Percentiles rank a stretch among this genome's conserved stretches.
phyloP scores from a whole-genome alignment of 2,113 vertebrate genomes.

The Fulmarus glacialis region DNA sequence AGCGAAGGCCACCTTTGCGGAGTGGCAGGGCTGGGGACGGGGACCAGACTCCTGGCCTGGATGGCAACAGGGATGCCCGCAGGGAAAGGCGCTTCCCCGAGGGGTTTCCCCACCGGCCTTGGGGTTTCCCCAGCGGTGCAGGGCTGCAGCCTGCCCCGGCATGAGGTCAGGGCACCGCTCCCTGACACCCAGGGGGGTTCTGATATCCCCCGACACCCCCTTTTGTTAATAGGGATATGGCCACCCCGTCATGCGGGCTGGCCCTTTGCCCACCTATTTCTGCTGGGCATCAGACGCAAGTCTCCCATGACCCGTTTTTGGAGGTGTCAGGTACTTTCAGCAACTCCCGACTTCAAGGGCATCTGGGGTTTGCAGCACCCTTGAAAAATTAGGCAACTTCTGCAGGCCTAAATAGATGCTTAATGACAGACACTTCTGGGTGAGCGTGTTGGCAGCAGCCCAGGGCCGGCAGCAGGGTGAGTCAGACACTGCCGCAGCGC shows the following conservation, averaged over 20 bases:
- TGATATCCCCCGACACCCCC: fast-evolving
- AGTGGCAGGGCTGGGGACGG: not conserved
- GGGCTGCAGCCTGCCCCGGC: not conserved
- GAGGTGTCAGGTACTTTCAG: not conserved
- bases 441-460: not conserved
- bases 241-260: fast-evolving
- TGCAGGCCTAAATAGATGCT: not conserved
- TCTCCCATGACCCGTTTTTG: not conserved
- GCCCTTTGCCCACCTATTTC: not conserved
- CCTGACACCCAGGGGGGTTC: not conserved
- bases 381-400: constrained; percentile 36
- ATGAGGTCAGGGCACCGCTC: fast-evolving
- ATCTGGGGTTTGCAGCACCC: not conserved
- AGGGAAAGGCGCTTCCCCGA: fast-evolving
- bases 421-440: constrained; percentile 22
- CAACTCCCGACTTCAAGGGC: not conserved
- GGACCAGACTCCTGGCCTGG: not conserved
- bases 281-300: not conserved
- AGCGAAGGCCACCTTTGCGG: not conserved
- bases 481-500: not conserved
- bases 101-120: not conserved
- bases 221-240: fast-evolving
- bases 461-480: not conserved
- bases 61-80: too few species aligned
- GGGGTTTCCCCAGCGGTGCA: not conserved